Percentiles rank a stretch among this genome's conserved stretches.
phyloP scores from a whole-genome alignment of 1,140 invertebrate genomes.

The Nylanderia fulva region DNA sequence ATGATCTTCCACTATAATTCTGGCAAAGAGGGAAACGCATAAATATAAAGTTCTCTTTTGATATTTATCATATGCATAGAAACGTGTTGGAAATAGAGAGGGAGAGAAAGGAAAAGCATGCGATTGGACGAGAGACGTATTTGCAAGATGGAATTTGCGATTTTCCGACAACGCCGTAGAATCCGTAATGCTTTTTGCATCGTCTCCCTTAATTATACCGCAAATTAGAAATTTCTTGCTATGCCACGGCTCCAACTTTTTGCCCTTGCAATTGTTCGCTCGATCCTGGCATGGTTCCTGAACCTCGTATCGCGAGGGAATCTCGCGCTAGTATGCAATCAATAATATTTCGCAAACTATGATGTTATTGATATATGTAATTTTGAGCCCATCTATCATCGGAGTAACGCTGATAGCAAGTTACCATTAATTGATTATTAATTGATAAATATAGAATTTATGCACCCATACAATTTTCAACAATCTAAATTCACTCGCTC shows the following conservation, averaged over 20 bases:
- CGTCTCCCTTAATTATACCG: slow-evolving; percentile 83
- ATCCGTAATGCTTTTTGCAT: slow-evolving; percentile 82
- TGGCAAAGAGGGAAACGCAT: not conserved
- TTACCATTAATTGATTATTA: slow-evolving; percentile 6
- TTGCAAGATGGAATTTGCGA: slow-evolving; percentile 78
- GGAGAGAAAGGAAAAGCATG: slow-evolving; percentile 44
- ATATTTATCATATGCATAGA: slow-evolving; percentile 37
- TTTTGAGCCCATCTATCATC: slow-evolving; percentile 37
- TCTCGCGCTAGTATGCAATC: slow-evolving; percentile 66
- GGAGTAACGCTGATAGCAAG: not conserved
- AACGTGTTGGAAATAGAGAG: slow-evolving; percentile 26
- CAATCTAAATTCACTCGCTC: not conserved
- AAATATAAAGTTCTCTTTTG: not conserved
- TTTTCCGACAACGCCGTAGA: slow-evolving; percentile 77
- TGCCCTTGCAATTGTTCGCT: slow-evolving; percentile 79
- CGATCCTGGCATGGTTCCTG: slow-evolving; percentile 76
- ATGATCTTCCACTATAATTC: not conserved
- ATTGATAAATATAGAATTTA: not conserved
- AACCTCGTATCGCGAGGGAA: slow-evolving; percentile 64
- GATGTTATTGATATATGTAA: slow-evolving; percentile 40
- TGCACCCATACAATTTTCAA: not conserved
- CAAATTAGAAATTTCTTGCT: slow-evolving; percentile 85
- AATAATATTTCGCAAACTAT: slow-evolving; percentile 68
- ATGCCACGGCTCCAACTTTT: slow-evolving; percentile 79
- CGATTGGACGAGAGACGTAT: slow-evolving; percentile 57